Evolutionary conservation across 2,113 vertebrate species (phyloP).

Genomic region (Sinocyclocheilus rhinocerous): DNA sequence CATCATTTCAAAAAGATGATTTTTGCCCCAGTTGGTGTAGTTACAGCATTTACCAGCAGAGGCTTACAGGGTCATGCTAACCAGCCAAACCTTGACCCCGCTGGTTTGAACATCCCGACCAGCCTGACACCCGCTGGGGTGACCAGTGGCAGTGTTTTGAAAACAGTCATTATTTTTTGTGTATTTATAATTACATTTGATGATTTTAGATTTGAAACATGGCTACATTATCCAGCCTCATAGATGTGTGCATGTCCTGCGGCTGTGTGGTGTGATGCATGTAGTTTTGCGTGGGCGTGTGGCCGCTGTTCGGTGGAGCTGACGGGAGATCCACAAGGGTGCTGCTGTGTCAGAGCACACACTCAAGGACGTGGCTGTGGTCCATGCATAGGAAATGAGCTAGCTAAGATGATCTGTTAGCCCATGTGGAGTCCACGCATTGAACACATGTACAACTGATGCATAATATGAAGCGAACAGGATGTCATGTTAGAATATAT

Average conservation of each 20-base stretch:
- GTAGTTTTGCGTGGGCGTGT: constrained; percentile 12
- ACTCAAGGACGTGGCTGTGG: constrained; percentile 26
- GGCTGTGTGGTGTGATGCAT: background rate
- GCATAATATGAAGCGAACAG: constrained; percentile 11
- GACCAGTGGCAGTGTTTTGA: background rate
- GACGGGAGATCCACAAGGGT: constrained; percentile 31
- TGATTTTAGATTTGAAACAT: background rate
- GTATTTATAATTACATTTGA: background rate
- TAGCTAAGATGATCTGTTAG: constrained; percentile 31
- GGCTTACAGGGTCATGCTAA: background rate
- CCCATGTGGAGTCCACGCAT: background rate
- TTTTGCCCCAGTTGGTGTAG: background rate
- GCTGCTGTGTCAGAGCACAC: constrained; percentile 5
- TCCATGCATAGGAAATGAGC: constrained; percentile 19
- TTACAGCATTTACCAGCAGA: background rate
- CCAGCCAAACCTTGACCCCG: background rate
- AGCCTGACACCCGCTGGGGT: background rate
- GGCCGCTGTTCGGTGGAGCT: background rate
- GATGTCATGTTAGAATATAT: constrained; percentile 13
- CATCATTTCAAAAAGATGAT: background rate
- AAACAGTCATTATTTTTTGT: background rate
- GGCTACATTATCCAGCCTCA: background rate
- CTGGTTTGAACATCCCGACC: background rate
- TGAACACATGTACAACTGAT: background rate
- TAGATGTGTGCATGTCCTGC: background rate